A percentile compares a stretch with the other conserved stretches of the same genome.
phyloP scores from a whole-genome alignment of 2,888 invertebrate genomes.

The Cotesia congregata region DNA sequence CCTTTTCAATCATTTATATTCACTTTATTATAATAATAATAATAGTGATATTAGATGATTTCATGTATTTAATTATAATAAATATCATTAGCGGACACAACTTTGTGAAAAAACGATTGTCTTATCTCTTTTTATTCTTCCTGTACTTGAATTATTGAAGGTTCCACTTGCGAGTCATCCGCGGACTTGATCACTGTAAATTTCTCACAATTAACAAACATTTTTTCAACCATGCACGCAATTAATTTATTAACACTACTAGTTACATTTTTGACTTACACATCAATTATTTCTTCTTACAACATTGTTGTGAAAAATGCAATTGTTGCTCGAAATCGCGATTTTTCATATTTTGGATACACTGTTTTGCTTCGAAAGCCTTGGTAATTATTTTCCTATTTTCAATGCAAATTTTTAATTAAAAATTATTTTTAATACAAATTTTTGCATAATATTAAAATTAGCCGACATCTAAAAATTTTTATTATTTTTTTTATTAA shows the following conservation, averaged over 20 bases:
- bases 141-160: conserved; percentile 46
- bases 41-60: neutral
- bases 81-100: conserved; percentile 28
- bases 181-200: neutral
- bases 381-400: conserved; percentile 12
- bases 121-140: conserved; percentile 54
- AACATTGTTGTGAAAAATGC: conserved; percentile 53
- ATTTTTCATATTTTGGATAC: conserved; percentile 57
- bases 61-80: neutral
- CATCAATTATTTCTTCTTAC: conserved; percentile 46
- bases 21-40: too few relatives aligned
- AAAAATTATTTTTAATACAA: too few relatives aligned
- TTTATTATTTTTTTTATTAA: too few relatives aligned
- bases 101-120: conserved; percentile 44
- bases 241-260: conserved; percentile 6
- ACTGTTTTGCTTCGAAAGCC: conserved; percentile 50
- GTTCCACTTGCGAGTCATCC: neutral
- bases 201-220: neutral
- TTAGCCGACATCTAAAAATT: too few relatives aligned
- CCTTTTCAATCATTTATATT: too few relatives aligned
- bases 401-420: too few relatives aligned
- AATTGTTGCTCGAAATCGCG: conserved; percentile 39
- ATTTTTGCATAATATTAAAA: too few relatives aligned
- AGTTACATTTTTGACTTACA: conserved; percentile 1
- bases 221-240: conserved; percentile 9